Base-by-base conservation (phyloP, 2,797 vertebrate genomes). In the Tapera naevia region DNA sequence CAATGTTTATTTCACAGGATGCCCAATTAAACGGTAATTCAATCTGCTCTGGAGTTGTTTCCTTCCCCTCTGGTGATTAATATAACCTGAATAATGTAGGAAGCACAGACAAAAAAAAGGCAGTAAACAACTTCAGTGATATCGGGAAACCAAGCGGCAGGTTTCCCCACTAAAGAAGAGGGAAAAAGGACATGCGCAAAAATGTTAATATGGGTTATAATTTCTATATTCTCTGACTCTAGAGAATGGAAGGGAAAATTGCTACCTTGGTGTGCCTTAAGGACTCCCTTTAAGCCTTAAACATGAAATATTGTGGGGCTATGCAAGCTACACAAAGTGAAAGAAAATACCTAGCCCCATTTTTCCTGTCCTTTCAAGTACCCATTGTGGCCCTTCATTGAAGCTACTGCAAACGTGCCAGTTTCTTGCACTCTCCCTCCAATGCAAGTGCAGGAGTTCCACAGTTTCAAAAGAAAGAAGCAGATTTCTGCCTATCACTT, bases 1-100 rank as follows among this genome's bases (percentile, higher is more conserved):
- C 89, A 97, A 96, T 95, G 95, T 97, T 97, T 97, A 95, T 96
- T 97, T 97, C 95, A 96, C 95, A 97, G 95, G 96, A 96, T 95
- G 94, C 92, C 97, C 95, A 94, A 96, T 96, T 97, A 96, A 96
- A 95, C 30, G 0, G 91, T 94, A 96, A 97, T 96, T 96, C 94
- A 96, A 91, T 95, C 95, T 97, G 95, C 88, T 96, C 74, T 82
- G 84, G 85, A 95, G 94, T 66, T 91, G 92, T 96, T 96, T 96
- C 96, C 94, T 95, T 95, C 94, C 91, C 91, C 80, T 95, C 84
- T 84, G 61, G 89, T 96, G 91, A 97, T 96, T 95, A 97, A 93
- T 95, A 85, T 83, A 96, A 96, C 94, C 93, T 96, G 95, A 95
- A 94, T 93, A 92, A 96, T 11, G 15, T 94, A 93, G 67, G 60